A percentile compares a stretch with the other conserved stretches of the same genome.
Evolutionary conservation across 2,888 invertebrate genomes (phyloP).

Genomic region (Sisyra terminalis): DNA sequence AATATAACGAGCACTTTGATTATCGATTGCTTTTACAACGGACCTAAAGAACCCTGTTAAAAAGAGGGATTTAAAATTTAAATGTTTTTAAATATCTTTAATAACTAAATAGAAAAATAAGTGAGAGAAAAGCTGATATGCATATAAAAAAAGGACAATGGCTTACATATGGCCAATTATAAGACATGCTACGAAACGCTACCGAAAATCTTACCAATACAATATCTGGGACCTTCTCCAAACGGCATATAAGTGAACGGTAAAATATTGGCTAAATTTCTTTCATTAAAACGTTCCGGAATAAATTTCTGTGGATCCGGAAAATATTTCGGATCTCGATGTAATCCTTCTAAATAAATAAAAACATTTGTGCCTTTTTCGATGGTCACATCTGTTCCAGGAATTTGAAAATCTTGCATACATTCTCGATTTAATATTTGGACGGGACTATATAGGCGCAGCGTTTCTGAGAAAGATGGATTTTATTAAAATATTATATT

Average conservation of each 20-base stretch:
- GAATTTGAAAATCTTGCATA: not conserved
- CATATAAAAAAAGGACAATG: too few relatives aligned
- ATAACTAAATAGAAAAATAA: too few relatives aligned
- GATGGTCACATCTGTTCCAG: not conserved
- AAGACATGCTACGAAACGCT: too few relatives aligned
- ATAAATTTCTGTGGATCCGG: not conserved
- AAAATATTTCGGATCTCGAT: conserved; percentile 2
- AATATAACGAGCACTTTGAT: too few relatives aligned
- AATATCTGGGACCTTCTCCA: not conserved
- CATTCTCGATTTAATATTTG: not conserved
- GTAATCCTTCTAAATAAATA: not conserved
- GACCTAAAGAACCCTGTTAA: too few relatives aligned
- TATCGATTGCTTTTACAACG: too few relatives aligned
- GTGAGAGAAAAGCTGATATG: too few relatives aligned
- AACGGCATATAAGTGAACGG: not conserved
- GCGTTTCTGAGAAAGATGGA: not conserved
- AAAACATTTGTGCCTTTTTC: not conserved
- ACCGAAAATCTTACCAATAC: conserved; percentile 4
- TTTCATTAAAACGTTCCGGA: not conserved
- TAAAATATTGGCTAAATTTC: not conserved
- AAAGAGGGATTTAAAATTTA: too few relatives aligned
- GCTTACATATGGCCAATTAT: too few relatives aligned
- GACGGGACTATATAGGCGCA: not conserved
- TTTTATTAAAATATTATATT: not conserved
- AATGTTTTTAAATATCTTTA: too few relatives aligned